Evolutionary conservation across 2,797 vertebrate species (phyloP), one percentile per base, ranked within the genome.

Genomic region (Ciconia nigra): DNA sequence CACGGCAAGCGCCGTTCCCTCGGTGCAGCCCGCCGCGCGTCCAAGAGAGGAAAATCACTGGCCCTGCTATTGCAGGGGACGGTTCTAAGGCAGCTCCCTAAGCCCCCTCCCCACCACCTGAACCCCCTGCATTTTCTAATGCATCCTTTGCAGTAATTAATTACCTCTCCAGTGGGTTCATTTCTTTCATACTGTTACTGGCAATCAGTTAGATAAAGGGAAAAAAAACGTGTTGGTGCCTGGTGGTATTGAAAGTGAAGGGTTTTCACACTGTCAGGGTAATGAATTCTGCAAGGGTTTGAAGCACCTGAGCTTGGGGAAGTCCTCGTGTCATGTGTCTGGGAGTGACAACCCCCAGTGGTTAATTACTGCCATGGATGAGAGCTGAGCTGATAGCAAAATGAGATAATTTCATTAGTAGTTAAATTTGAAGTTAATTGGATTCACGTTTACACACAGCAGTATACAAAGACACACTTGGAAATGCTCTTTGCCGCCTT

Each of bases 261-360:
- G 97, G 97, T 96, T 98, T 98, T 97, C 96, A 97, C 84, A 97
- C 95, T 98, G 98, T 98, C 98, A 98, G 98, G 95, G 98, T 98
- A 98, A 98, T 98, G 98, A 98, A 98, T 98, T 98, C 98, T 98
- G 98, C 95, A 95, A 61, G 98, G 98, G 96, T 98, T 98, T 98
- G 97, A 96, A 98, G 97, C 81, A 89, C 97, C 95, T 97, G 98
- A 96, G 95, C 96, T 97, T 96, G 95, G 97, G 97, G 96, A 96
- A 97, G 94, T 96, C 97, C 97, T 95, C 26, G 63, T 98, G 98
- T 98, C 98, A 98, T 98, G 96, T 98, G 97, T 98, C 98, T 98
- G 91, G 97, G 97, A 98, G 95, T 98, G 98, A 98, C 98, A 98
- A 98, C 98, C 98, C 98, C 98, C 97, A 98, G 98, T 98, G 98